Evolutionary conservation across 35 echinoderm and acorn worm species (phyloP).

Genomic region (Stichopus chloronotus): DNA sequence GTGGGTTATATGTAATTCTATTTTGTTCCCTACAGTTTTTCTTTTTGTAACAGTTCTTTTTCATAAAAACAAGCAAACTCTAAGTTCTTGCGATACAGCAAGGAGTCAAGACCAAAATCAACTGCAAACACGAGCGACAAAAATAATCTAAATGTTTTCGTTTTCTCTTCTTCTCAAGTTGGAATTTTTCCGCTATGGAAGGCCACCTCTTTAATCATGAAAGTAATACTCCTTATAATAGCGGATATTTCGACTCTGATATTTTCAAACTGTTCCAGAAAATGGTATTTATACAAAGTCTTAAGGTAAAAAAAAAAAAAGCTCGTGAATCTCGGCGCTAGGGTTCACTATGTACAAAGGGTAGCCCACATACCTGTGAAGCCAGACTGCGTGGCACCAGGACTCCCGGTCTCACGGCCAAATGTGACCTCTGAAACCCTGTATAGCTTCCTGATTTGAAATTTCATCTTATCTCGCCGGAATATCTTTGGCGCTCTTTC

Average conservation of each 20-base stretch:
- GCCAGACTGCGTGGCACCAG: constrained; percentile 39
- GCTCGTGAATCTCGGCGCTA: neutral
- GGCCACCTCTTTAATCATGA: constrained; percentile 14
- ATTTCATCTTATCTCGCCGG: neutral
- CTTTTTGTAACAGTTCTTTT: no score
- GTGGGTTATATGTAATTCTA: no score
- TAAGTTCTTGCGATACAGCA: no score
- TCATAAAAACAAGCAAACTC: no score
- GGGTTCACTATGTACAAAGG: constrained; percentile 34
- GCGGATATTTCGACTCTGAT: neutral
- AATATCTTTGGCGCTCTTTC: constrained; percentile 14
- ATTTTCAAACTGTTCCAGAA: constrained; percentile 35
- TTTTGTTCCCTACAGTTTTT: no score
- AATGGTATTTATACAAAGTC: neutral
- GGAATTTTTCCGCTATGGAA: neutral
- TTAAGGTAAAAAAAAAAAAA: neutral
- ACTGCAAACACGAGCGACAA: no score
- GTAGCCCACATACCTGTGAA: neutral
- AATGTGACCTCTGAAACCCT: neutral
- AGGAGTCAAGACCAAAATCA: no score
- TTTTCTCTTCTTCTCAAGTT: no score
- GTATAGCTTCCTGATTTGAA: constrained; percentile 9
- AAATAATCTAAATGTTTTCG: no score
- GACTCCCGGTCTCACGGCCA: constrained; percentile 45
- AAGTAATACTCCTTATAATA: constrained; percentile 27